Conservation (phyloP, 2,888 invertebrate species). For the Callyntrura sp. region DNA sequence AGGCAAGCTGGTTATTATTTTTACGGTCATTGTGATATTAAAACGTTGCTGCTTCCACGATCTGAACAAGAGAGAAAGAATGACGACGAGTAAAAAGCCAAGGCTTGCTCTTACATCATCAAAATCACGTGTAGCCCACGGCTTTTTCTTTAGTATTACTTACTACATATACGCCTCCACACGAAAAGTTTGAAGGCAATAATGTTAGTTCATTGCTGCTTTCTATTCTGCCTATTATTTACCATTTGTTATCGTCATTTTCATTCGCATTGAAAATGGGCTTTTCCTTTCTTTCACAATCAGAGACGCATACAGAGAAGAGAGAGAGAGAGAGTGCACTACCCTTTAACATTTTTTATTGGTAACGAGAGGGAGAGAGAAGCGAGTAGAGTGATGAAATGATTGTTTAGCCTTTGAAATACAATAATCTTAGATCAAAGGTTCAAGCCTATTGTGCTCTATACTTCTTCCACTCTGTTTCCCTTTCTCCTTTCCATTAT, state of each 20-base stretch:
- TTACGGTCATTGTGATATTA: no score
- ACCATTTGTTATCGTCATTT: slow-evolving; percentile 12
- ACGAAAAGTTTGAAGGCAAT: slow-evolving; percentile 19
- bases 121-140: slow-evolving; percentile 20
- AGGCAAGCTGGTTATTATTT: no score
- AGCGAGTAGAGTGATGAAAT: slow-evolving; percentile 9
- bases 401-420: slow-evolving; percentile 34
- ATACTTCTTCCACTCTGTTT: not conserved
- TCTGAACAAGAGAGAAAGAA: no score
- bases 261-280: not conserved
- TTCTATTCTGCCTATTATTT: not conserved
- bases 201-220: slow-evolving; percentile 1
- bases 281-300: not conserved
- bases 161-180: not conserved
- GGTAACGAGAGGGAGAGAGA: not conserved
- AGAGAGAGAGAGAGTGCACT: not conserved
- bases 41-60: no score
- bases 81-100: no score
- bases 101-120: not conserved
- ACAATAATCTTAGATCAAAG: slow-evolving; percentile 28
- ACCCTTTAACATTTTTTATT: slow-evolving; percentile 1
- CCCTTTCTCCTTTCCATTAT: not conserved
- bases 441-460: slow-evolving; percentile 5
- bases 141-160: not conserved
- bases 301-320: not conserved